Conservation (phyloP, 2,113 vertebrate genomes). For the Nycticorax nycticorax region DNA sequence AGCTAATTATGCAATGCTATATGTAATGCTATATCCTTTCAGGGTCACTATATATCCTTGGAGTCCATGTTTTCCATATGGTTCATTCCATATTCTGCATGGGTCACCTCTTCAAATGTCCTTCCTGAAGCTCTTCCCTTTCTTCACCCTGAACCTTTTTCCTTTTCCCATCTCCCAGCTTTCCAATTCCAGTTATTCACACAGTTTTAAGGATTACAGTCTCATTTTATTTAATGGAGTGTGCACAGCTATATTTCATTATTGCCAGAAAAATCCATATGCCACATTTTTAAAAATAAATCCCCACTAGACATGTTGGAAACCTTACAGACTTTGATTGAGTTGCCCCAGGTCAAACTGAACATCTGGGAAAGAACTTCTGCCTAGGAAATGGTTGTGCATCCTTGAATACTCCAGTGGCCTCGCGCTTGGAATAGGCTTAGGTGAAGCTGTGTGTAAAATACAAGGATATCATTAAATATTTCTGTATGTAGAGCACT, state of each 20-base stretch:
- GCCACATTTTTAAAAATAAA: constrained; percentile 73
- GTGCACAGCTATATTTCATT: constrained; percentile 46
- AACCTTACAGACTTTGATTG: constrained; percentile 78
- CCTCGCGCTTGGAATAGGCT: constrained; percentile 48
- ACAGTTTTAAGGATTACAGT: constrained; percentile 26
- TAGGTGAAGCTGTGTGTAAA: constrained; percentile 60
- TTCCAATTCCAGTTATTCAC: background rate
- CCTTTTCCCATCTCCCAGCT: background rate
- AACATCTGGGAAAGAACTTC: constrained; percentile 80
- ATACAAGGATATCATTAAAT: constrained; percentile 59
- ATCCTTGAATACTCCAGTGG: constrained; percentile 72
- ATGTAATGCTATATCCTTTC: background rate
- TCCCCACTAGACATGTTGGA: constrained; percentile 73
- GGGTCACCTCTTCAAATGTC: background rate
- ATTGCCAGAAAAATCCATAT: constrained; percentile 78
- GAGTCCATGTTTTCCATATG: background rate
- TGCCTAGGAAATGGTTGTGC: constrained; percentile 64
- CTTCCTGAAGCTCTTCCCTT: background rate
- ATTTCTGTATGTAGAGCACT: constrained; percentile 40
- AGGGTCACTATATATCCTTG: background rate
- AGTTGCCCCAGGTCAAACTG: constrained; percentile 77
- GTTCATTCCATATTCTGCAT: background rate
- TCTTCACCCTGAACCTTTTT: background rate
- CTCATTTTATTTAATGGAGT: constrained; percentile 64
- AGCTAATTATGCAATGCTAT: background rate